A percentile compares a stretch with the other conserved stretches of the same genome.
These are phyloP conservation scores for Lasioglossum villosulum DNA, from an alignment of 2,888 invertebrate species.

Conservation along the genomic window DNA sequence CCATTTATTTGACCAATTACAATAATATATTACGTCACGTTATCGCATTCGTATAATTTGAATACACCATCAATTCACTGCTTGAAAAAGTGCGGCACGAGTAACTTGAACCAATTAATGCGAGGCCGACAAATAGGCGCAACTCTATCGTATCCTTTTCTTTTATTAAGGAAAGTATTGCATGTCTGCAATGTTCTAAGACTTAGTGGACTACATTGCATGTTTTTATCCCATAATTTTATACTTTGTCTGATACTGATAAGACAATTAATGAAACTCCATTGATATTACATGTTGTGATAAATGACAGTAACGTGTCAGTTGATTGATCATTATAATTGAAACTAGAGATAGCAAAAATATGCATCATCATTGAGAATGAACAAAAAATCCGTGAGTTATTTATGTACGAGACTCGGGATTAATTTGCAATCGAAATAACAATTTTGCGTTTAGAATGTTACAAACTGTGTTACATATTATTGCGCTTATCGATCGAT, in stretches of 20 bases:
- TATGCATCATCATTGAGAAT: not conserved
- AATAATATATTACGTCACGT: constrained; percentile 50
- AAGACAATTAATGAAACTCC: not conserved
- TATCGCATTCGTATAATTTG: constrained; percentile 11
- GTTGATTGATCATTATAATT: not conserved
- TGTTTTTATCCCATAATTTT: not conserved
- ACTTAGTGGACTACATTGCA: not conserved
- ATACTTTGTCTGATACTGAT: not conserved
- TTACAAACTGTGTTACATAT: not conserved
- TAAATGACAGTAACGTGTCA: not conserved
- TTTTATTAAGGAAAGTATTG: not conserved
- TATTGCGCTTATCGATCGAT: too few species aligned
- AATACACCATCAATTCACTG: constrained; percentile 25
- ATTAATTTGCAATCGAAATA: not conserved
- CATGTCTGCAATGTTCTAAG: not conserved
- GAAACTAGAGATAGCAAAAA: not conserved
- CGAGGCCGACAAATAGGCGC: not conserved
- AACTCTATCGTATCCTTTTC: not conserved
- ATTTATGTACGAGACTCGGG: not conserved
- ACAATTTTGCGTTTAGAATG: not conserved
- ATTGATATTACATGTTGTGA: not conserved
- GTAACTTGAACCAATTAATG: not conserved
- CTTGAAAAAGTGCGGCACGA: not conserved
- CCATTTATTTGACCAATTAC: constrained; percentile 52
- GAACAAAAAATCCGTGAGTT: not conserved